Evolutionary conservation across 2,888 invertebrate genomes (phyloP), one percentile per base, ranked within the genome.

Genomic region (Drosophila anomelani): DNA sequence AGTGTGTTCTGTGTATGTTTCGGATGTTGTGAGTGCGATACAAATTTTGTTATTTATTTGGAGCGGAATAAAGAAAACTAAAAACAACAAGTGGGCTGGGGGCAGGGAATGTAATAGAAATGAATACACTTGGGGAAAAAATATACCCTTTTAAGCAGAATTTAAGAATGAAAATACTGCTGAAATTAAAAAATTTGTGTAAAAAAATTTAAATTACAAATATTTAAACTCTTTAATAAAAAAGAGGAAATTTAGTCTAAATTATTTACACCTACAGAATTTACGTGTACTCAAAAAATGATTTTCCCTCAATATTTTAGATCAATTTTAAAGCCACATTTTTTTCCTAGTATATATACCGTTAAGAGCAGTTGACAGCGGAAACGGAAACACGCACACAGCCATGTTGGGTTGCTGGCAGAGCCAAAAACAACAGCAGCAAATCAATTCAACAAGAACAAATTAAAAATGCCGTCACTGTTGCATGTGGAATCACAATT

Each of bases 391-490:
- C 78, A 75, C 68, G 58, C 78, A 78, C 43, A 53, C 55, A 59
- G 43, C 3, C 61, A 66, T 32, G 23, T 36, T 54, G 34, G 34
- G n/a, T 29, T 47, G 39, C 10, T 29, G 55, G 57, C 60, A 58
- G 60, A 23, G 15, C 39, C 51, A 54, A 58, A 61, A 54, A 58
- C 51, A 70, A 61, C 38, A 74, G 53, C 54, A 64, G 47, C 58
- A 74, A 64, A 73, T 73, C 72, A 73, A 73, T 73, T 74, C 72
- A 59, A 43, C 58, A 44, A 44, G 43, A 76, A 78, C 84, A 75
- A 85, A 85, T 88, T 84, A 84, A 84, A 84, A 88, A 84, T 78
- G 79, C 75, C 66, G 77, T 74, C 81, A 69, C 88, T 88, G 83
- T 85, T 82, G 76, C 83, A 82, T 76, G 74, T 72, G 71, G 53